phyloP scores from a whole-genome alignment of 2,113 vertebrate genomes.

The Orientallactaga bullata region DNA sequence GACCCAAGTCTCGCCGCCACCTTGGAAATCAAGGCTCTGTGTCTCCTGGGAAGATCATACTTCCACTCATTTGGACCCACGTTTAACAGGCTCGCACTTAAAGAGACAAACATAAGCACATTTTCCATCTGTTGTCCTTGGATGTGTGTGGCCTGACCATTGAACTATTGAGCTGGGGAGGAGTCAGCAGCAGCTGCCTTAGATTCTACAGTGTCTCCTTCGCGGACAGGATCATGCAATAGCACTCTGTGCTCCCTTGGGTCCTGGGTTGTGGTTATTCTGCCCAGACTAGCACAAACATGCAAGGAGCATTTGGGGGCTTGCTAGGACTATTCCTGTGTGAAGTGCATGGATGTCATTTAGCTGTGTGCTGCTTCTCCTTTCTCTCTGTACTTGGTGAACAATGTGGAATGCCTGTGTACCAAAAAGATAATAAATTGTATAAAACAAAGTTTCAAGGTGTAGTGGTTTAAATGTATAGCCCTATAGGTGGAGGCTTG shows the following conservation, averaged over 20 bases:
- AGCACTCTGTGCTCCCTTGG: background rate
- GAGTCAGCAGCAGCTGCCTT: background rate
- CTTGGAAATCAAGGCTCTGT: background rate
- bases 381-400: background rate
- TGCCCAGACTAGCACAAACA: background rate
- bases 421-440: background rate
- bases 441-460: background rate
- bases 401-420: background rate
- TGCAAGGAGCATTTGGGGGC: background rate
- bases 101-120: background rate
- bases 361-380: background rate
- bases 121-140: background rate
- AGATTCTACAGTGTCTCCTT: background rate
- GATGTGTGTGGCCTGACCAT: no score
- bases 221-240: constrained; percentile 14
- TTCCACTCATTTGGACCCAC: background rate
- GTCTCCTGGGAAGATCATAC: background rate
- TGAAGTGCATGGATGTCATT: background rate
- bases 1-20: background rate
- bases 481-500: no score
- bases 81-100: background rate
- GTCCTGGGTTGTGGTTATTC: constrained; percentile 36
- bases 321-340: background rate
- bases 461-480: no score
- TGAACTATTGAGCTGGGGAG: background rate